Evolutionary conservation across 2,888 invertebrate genomes (phyloP).

Genomic region (Lasioglossum calceatum): DNA sequence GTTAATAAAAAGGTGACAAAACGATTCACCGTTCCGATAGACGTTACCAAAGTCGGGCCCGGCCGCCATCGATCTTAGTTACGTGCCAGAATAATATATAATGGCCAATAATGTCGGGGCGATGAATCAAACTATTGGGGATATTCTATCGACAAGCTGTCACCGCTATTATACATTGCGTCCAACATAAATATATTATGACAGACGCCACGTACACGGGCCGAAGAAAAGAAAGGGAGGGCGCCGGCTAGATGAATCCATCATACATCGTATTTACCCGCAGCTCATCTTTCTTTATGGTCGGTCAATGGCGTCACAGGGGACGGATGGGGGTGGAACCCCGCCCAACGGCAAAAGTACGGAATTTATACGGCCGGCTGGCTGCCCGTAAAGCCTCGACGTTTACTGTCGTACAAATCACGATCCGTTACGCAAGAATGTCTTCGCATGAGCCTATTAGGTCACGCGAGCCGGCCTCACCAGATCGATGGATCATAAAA

Average conservation of each 20-base stretch:
- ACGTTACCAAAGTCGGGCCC: constrained; percentile 31
- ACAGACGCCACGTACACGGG: constrained; percentile 42
- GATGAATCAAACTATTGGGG: constrained; percentile 72
- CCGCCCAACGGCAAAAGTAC: constrained; percentile 48
- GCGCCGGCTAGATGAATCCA: constrained; percentile 50
- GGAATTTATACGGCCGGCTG: constrained; percentile 58
- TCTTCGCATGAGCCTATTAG: constrained; percentile 32
- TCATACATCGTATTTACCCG: constrained; percentile 57
- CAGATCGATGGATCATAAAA: not conserved
- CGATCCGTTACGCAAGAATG: constrained; percentile 58
- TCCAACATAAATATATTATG: constrained; percentile 74
- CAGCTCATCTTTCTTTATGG: constrained; percentile 56
- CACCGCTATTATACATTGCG: constrained; percentile 72
- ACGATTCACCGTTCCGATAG: constrained; percentile 31
- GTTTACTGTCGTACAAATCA: constrained; percentile 71
- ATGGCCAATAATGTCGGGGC: constrained; percentile 72
- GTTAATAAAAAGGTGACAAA: constrained; percentile 39
- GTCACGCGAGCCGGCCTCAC: not conserved
- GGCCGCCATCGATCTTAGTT: constrained; percentile 64
- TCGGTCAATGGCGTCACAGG: constrained; percentile 40
- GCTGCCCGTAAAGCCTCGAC: constrained; percentile 59
- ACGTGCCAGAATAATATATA: constrained; percentile 69
- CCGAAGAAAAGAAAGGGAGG: constrained; percentile 28
- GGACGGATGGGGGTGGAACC: not conserved
- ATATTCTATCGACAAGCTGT: constrained; percentile 74